Percentiles rank a stretch among this genome's conserved stretches.
These are phyloP conservation scores for Acheta domesticus DNA, from an alignment of 2,888 invertebrate genomes.

Conservation along the genomic window DNA sequence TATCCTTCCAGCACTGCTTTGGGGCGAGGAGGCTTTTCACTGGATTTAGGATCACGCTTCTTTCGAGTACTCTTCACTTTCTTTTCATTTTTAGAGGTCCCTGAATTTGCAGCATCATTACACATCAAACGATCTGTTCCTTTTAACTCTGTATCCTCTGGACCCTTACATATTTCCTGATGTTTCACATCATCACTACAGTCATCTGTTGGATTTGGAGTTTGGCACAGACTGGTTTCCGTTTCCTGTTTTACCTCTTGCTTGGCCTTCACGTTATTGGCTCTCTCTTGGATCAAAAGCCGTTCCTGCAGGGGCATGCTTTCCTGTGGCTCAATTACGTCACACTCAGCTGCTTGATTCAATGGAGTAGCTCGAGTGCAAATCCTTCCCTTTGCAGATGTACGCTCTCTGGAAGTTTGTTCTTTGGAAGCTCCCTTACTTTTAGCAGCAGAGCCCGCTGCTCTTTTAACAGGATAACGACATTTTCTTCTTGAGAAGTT, in stretches of 20 bases:
- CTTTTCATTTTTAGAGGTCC: not conserved
- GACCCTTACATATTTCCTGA: not conserved
- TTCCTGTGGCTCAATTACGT: conserved; percentile 21
- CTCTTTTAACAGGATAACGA: conserved; percentile 34
- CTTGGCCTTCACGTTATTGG: conserved; percentile 29
- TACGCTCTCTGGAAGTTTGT: not conserved
- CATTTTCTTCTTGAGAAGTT: conserved; percentile 34
- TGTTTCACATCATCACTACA: not conserved
- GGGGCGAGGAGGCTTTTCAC: conserved; percentile 33
- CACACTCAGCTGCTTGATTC: conserved; percentile 22
- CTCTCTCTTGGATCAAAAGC: conserved; percentile 7
- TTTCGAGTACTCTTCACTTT: conserved; percentile 23
- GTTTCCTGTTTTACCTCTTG: conserved; percentile 26
- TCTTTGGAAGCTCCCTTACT: not conserved
- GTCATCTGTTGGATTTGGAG: not conserved
- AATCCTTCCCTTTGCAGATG: not conserved
- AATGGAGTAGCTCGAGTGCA: not conserved
- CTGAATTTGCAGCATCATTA: not conserved
- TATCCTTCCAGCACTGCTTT: conserved; percentile 40
- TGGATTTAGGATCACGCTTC: conserved; percentile 28
- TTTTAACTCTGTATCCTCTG: not conserved
- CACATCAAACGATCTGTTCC: no score
- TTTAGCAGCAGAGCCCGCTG: not conserved
- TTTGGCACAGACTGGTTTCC: not conserved
- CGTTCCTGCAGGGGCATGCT: conserved; percentile 30